Evolutionary conservation across 2,888 invertebrate genomes (phyloP).

Genomic region (Ethmia dodecea): DNA sequence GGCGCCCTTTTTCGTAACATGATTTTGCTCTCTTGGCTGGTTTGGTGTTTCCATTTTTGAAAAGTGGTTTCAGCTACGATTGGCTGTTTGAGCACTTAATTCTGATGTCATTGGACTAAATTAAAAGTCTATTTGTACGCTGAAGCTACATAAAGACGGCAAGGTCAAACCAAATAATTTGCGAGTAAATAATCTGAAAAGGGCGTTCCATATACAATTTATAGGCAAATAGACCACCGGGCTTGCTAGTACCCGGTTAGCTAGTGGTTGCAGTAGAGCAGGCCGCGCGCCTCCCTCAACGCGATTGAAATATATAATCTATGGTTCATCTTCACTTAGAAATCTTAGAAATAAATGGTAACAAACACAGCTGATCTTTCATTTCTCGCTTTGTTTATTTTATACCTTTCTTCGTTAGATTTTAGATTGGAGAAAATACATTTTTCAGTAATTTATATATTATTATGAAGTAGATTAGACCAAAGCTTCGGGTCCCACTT

Average conservation of each 20-base stretch:
- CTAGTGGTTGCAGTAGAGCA: constrained; percentile 52
- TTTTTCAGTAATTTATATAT: constrained; percentile 29
- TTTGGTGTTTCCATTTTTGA: too few relatives aligned
- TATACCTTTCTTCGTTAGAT: constrained; percentile 49
- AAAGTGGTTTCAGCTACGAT: too few relatives aligned
- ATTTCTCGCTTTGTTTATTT: constrained; percentile 64
- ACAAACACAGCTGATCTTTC: constrained; percentile 73
- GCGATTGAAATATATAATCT: constrained; percentile 50
- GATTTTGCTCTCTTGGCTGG: too few relatives aligned
- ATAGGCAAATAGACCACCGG: constrained; percentile 30
- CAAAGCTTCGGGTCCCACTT: constrained; percentile 49
- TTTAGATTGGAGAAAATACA: constrained; percentile 22
- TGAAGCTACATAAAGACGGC: too few relatives aligned
- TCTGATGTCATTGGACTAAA: too few relatives aligned
- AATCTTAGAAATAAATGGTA: constrained; percentile 71
- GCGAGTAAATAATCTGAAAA: constrained; percentile 24
- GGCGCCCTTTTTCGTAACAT: constrained; percentile 46
- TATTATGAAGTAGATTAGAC: constrained; percentile 45
- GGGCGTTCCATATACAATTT: constrained; percentile 23
- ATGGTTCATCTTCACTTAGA: constrained; percentile 74
- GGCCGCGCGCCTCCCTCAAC: constrained; percentile 65
- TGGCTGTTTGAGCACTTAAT: too few relatives aligned
- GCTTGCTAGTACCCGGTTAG: constrained; percentile 44
- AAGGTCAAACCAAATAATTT: too few relatives aligned
- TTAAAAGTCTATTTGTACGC: too few relatives aligned